Conservation (phyloP, 2,797 vertebrate genomes). For the Leucoraja ocellata region DNA sequence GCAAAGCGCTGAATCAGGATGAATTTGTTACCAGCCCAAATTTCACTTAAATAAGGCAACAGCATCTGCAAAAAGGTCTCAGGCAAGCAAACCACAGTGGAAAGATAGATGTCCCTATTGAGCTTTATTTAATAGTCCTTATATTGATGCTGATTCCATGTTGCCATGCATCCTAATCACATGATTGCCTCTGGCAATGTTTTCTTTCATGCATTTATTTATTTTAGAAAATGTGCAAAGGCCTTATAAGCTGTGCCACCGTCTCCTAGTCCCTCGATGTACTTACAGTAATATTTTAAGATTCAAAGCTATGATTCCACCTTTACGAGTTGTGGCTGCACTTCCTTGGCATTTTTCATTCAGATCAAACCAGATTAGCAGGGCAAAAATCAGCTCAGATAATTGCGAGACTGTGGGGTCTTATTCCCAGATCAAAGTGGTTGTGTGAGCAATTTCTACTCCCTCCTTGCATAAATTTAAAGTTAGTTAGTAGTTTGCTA, state of each 20-base stretch:
- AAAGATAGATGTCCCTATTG: not conserved
- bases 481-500: not conserved
- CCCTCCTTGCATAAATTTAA: not conserved
- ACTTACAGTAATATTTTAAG: not conserved
- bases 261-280: not conserved
- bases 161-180: not conserved
- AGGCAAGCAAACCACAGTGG: not conserved
- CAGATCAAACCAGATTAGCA: not conserved
- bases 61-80: not conserved
- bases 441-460: not conserved
- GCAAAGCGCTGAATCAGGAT: not conserved
- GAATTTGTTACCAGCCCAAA: not conserved
- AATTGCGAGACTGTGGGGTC: not conserved
- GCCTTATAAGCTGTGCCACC: not conserved
- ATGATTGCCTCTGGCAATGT: not conserved
- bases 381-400: not conserved
- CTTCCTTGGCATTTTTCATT: not conserved
- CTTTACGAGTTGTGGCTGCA: not conserved
- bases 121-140: not conserved
- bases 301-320: not conserved
- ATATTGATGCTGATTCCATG: not conserved
- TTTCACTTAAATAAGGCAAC: not conserved
- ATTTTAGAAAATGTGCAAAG: conserved; percentile 8
- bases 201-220: conserved; percentile 21
- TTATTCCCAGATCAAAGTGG: not conserved